Base-by-base conservation (phyloP, 2,888 invertebrate species). In the Agriopis marginaria region DNA sequence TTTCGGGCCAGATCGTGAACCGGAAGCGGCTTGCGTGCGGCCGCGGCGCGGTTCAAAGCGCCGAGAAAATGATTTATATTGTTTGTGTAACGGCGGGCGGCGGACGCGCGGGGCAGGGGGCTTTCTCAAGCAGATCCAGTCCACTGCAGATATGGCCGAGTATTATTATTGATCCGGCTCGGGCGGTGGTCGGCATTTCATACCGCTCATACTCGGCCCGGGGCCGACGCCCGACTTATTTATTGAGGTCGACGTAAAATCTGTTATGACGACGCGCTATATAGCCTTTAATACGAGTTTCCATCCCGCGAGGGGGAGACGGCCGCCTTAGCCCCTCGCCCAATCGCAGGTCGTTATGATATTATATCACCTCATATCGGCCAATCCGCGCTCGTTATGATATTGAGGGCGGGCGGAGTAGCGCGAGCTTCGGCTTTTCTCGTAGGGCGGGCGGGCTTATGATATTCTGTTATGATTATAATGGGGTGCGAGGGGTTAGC, bases 301-400 rank as follows among this genome's bases (percentile, higher is more conserved):
- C 72, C 56, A 55, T 63, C 60, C 89, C 7, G 53, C 53, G 53
- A 53, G 86, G 88, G 89, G 89, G 86, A 84, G 85, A 79, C 83
- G 84, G 77, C 77, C 75, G 82, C 82, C 86, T 80, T 83, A 71
- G 77, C 84, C 84, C 85, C 86, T 90, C 91, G 86, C 80, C 95
- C 95, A 95, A 95, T 95, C 90, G 91, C 86, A 82, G 83, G 80
- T 78, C 92, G 94, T 94, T 95, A 95, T 95, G 95, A 95, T 95
- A 95, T 95, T 95, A 95, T 95, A 95, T 95, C 94, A 94, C 85
- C 82, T 89, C 88, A 91, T 92, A 89, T 90, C 89, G 84, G 84
- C 94, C 94, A 94, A 95, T 95, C 88, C 92, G 87, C 76, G 88
- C 84, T 84, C 89, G 93, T 92, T 93, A 94, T 94, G 94, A 94